Conservation (phyloP, 2,113 vertebrate species). For the Sus scrofa region DNA sequence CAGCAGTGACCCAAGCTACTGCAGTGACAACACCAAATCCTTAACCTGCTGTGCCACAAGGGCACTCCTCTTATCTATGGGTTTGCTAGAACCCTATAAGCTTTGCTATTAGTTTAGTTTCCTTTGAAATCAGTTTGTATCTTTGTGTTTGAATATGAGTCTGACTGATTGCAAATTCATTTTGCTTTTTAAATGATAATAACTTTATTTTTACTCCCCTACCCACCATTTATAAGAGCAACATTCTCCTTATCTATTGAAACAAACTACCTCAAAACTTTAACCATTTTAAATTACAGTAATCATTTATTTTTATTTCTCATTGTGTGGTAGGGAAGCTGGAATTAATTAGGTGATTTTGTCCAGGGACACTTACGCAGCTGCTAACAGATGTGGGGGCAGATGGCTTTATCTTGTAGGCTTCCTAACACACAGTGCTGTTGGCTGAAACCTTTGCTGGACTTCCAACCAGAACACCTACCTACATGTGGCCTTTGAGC, state of each 20-base stretch:
- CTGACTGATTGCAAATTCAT: neutral
- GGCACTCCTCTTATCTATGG: neutral
- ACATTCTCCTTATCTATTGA: neutral
- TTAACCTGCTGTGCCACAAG: no score
- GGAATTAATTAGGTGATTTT: neutral
- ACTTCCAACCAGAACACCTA: neutral
- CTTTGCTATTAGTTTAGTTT: constrained; percentile 17
- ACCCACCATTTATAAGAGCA: neutral
- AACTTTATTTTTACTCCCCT: neutral
- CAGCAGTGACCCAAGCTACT: no score
- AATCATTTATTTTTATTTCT: constrained; percentile 14
- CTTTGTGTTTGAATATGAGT: neutral
- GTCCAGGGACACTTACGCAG: neutral
- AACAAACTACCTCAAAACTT: neutral
- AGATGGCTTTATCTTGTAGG: neutral
- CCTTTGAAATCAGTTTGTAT: constrained; percentile 37
- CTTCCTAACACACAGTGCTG: neutral
- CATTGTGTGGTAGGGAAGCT: neutral
- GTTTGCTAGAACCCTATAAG: neutral
- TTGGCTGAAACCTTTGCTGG: neutral
- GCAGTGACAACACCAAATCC: no score
- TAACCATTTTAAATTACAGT: neutral
- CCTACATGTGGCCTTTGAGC: neutral
- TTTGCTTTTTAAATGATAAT: constrained; percentile 52
- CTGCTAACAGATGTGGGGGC: neutral